Evolutionary conservation across 2,797 vertebrate species (phyloP).

Genomic region (Octomys mimax): DNA sequence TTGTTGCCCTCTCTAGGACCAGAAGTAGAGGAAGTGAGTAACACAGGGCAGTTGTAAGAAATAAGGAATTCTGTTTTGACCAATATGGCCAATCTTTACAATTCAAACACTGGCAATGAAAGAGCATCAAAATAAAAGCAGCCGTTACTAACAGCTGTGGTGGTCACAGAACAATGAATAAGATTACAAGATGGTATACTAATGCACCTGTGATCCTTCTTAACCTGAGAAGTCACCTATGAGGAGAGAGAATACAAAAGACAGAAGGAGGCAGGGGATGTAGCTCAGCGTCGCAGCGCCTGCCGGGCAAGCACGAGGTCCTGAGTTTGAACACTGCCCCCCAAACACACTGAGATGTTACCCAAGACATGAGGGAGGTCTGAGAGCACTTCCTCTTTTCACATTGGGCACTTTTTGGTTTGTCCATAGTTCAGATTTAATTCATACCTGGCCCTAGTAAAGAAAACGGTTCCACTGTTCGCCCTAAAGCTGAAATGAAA

Average conservation of each 20-base stretch:
- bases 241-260: background rate
- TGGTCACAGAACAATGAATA: background rate
- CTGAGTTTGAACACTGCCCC: too few relatives aligned
- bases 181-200: background rate
- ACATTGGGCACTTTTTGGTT: slow-evolving; percentile 55
- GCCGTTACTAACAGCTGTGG: background rate
- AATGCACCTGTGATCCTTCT: background rate
- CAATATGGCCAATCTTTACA: background rate
- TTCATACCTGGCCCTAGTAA: slow-evolving; percentile 76
- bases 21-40: background rate
- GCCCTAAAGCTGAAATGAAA: slow-evolving; percentile 80
- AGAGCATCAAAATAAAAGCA: background rate
- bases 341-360: background rate
- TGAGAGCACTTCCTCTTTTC: slow-evolving; percentile 64
- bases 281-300: too few relatives aligned
- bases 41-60: slow-evolving; percentile 16
- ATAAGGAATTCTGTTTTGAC: background rate
- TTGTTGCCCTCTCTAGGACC: background rate
- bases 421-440: slow-evolving; percentile 74
- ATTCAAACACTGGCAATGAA: slow-evolving; percentile 8
- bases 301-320: too few relatives aligned
- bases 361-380: background rate
- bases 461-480: slow-evolving; percentile 74
- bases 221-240: background rate
- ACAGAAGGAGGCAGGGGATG: background rate